Evolutionary conservation across 2,888 invertebrate genomes (phyloP).

Genomic region (Entomobrya proxima): DNA sequence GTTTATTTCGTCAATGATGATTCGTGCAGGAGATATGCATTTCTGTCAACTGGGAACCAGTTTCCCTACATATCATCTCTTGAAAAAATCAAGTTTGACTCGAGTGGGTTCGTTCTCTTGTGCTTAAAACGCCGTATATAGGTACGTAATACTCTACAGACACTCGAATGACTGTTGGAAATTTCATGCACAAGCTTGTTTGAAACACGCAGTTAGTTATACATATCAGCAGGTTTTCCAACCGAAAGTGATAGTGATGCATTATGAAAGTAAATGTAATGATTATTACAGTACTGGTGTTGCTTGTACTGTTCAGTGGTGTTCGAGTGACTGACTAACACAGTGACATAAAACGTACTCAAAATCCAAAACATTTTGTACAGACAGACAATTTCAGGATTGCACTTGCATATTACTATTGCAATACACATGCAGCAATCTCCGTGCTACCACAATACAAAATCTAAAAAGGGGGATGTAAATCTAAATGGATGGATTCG

Average conservation of each 20-base stretch:
- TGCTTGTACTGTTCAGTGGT: background rate
- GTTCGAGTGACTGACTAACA: slow-evolving; percentile 61
- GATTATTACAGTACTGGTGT: background rate
- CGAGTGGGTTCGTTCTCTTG: background rate
- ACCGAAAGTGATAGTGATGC: slow-evolving; percentile 25
- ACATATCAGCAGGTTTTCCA: background rate
- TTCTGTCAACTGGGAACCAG: slow-evolving; percentile 59
- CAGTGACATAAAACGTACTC: slow-evolving; percentile 53
- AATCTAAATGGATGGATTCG: slow-evolving; percentile 23
- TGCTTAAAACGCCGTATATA: slow-evolving; percentile 2
- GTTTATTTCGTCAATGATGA: slow-evolving; percentile 13
- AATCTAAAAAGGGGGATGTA: slow-evolving; percentile 17
- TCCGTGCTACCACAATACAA: slow-evolving; percentile 44
- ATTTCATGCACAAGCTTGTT: background rate
- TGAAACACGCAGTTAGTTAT: background rate
- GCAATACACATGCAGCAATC: too few relatives aligned
- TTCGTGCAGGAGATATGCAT: slow-evolving; percentile 54
- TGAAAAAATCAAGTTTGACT: slow-evolving; percentile 29
- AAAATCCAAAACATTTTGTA: slow-evolving; percentile 1
- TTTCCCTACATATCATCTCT: slow-evolving; percentile 45
- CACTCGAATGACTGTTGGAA: too few relatives aligned
- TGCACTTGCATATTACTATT: slow-evolving; percentile 1
- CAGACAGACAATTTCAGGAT: slow-evolving; percentile 38
- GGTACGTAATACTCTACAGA: too few relatives aligned
- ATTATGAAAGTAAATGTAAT: slow-evolving; percentile 37